Conservation (phyloP, 2,113 vertebrate genomes). For the Opisthocomus hoazin region DNA sequence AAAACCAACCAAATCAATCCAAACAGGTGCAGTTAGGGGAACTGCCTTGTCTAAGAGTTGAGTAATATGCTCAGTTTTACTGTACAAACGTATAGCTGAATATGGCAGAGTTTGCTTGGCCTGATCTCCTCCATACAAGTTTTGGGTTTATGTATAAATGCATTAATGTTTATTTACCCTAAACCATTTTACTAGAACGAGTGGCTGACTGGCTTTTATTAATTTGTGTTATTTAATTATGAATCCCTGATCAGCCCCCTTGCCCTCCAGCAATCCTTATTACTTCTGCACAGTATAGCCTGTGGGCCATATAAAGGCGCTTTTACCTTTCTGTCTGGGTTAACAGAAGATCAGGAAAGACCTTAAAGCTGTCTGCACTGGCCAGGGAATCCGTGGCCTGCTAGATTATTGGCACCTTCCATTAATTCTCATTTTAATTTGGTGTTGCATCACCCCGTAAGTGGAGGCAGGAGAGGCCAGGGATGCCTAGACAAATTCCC, state of each 20-base stretch:
- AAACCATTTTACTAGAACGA: neutral
- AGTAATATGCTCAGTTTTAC: neutral
- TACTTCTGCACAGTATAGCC: neutral
- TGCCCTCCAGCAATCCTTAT: neutral
- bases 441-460: neutral
- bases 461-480: neutral
- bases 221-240: neutral
- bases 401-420: neutral
- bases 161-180: neutral
- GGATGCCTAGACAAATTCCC: neutral
- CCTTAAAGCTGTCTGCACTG: neutral
- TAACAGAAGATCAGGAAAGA: neutral
- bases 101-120: neutral
- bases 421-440: neutral
- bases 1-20: neutral
- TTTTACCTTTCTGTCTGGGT: neutral
- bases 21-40: conserved; percentile 35
- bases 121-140: neutral
- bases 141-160: neutral
- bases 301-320: neutral
- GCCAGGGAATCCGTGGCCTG: neutral
- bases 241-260: neutral
- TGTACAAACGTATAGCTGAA: neutral
- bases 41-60: neutral
- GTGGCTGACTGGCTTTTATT: neutral